Percentiles rank a stretch among this genome's conserved stretches.
These are phyloP conservation scores for Thymelicus acteon DNA, from an alignment of 2,888 invertebrate species.

Conservation along the genomic window DNA sequence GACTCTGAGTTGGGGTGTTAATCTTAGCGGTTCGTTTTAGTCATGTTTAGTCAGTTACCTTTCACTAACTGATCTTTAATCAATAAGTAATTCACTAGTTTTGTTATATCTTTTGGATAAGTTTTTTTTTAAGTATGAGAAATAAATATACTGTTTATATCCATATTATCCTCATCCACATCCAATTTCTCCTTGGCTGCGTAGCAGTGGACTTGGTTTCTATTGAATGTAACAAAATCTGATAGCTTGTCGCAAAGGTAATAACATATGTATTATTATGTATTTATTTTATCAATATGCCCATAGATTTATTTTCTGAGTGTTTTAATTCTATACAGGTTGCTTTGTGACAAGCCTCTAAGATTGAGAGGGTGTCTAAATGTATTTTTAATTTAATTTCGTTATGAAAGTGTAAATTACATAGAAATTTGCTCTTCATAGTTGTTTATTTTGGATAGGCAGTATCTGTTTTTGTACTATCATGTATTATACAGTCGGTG, in stretches of 20 bases:
- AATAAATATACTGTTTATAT: background rate
- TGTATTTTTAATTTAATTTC: constrained; percentile 28
- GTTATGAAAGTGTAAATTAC: constrained; percentile 71
- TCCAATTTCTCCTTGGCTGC: constrained; percentile 65
- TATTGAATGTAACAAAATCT: constrained; percentile 73
- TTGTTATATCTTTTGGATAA: no score
- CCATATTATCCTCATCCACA: constrained; percentile 42
- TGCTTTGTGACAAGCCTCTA: constrained; percentile 77
- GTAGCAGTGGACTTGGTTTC: constrained; percentile 84
- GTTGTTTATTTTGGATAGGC: constrained; percentile 80
- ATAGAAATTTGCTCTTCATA: constrained; percentile 77
- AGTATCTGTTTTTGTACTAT: constrained; percentile 64
- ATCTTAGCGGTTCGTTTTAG: no score
- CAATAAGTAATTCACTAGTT: no score
- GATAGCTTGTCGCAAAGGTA: constrained; percentile 82
- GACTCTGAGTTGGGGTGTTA: no score
- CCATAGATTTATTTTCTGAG: constrained; percentile 51
- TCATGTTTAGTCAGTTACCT: no score
- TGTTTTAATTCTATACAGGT: constrained; percentile 57
- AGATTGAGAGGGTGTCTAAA: constrained; percentile 49
- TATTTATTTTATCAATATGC: constrained; percentile 51
- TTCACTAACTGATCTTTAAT: no score
- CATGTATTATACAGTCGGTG: constrained; percentile 46
- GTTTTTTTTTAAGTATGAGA: no score
- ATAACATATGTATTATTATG: constrained; percentile 56